These are phyloP conservation scores for Syritta pipiens DNA, from an alignment of 2,888 invertebrate species.

Conservation along the genomic window DNA sequence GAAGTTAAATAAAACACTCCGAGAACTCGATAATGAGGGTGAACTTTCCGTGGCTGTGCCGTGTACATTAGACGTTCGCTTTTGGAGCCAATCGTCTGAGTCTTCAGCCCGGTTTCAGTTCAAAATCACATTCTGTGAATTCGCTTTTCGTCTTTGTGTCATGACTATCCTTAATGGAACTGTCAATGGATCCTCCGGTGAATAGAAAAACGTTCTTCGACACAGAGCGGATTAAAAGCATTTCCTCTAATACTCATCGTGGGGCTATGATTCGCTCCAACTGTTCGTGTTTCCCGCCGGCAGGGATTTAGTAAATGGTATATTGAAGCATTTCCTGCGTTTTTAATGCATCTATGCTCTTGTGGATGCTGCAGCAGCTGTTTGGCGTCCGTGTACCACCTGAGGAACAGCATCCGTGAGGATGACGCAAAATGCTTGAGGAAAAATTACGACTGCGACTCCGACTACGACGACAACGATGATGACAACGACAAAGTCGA, in stretches of 20 bases:
- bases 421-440: neutral
- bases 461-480: slow-evolving; percentile 13
- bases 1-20: neutral
- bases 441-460: slow-evolving; percentile 19
- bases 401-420: slow-evolving; percentile 14
- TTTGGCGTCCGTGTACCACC: slow-evolving; percentile 15
- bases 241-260: slow-evolving; percentile 27
- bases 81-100: neutral
- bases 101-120: neutral
- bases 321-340: slow-evolving; percentile 20
- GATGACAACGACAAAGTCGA: neutral
- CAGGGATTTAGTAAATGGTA: slow-evolving; percentile 35
- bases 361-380: slow-evolving; percentile 11
- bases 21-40: slow-evolving; percentile 32
- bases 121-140: neutral
- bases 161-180: slow-evolving; percentile 30
- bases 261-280: slow-evolving; percentile 27
- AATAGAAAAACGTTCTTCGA: neutral
- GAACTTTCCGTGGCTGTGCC: slow-evolving; percentile 10
- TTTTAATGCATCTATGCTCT: slow-evolving; percentile 36
- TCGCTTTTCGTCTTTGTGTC: neutral
- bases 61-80: neutral
- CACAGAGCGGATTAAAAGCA: slow-evolving; percentile 34
- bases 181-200: slow-evolving; percentile 22
- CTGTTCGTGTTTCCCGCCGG: slow-evolving; percentile 13